Evolutionary conservation across 1,140 invertebrate genomes (phyloP).

Genomic region (Drosophila guanche): DNA sequence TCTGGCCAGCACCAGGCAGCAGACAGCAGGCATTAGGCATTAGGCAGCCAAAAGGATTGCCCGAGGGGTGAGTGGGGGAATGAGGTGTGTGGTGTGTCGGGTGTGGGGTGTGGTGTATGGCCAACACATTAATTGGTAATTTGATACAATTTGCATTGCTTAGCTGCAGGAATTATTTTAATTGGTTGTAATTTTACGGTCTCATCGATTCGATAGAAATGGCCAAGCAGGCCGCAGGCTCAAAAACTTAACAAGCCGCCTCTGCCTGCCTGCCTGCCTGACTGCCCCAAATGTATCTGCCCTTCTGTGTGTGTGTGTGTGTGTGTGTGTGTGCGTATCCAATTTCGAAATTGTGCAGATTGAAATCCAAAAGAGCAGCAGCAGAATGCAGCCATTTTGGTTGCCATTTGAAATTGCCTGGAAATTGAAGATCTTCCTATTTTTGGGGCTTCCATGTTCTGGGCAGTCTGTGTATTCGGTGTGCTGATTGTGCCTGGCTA

Average conservation of each 20-base stretch:
- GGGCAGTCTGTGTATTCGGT: too few relatives aligned
- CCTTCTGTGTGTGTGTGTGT: background rate
- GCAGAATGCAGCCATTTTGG: background rate
- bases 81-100: too few relatives aligned
- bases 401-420: background rate
- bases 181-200: conserved; percentile 50
- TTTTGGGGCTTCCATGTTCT: too few relatives aligned
- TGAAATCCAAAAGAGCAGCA: background rate
- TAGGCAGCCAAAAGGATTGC: background rate
- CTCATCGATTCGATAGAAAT: conserved; percentile 3
- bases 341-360: too few relatives aligned
- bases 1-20: background rate
- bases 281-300: conserved; percentile 4
- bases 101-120: background rate
- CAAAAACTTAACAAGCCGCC: conserved; percentile 21
- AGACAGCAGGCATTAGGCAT: too few relatives aligned
- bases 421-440: too few relatives aligned
- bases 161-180: conserved; percentile 44
- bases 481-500: too few relatives aligned
- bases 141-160: conserved; percentile 56
- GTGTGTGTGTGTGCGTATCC: too few relatives aligned
- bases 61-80: background rate
- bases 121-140: conserved; percentile 49
- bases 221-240: conserved; percentile 27
- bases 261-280: background rate